Conservation (phyloP, 1,140 invertebrate genomes). For the Drosophila erecta region DNA sequence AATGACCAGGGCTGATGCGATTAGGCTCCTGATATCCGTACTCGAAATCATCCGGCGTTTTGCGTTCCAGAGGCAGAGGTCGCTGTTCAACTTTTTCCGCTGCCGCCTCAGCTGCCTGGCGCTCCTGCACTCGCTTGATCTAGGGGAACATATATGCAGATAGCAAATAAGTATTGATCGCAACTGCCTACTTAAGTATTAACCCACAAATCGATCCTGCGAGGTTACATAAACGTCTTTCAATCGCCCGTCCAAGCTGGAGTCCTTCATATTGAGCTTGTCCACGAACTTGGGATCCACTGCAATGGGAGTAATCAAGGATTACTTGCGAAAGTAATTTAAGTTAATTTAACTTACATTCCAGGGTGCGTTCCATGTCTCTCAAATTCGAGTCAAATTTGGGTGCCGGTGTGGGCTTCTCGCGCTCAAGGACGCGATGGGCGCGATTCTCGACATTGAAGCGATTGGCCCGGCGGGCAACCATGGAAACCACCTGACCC, state of each 20-base stretch:
- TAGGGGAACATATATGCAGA: not conserved
- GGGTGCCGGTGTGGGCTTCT: conserved; percentile 89
- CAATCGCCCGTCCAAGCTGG: conserved; percentile 86
- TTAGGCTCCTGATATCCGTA: conserved; percentile 87
- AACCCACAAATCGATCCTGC: conserved; percentile 84
- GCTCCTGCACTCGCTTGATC: conserved; percentile 64
- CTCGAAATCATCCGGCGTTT: conserved; percentile 83
- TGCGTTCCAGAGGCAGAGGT: conserved; percentile 76
- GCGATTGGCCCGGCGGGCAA: conserved; percentile 85
- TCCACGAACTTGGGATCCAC: conserved; percentile 87
- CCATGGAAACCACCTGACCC: conserved; percentile 86
- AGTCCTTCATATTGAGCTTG: conserved; percentile 87
- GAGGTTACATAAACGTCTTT: conserved; percentile 90
- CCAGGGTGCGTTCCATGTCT: conserved; percentile 87
- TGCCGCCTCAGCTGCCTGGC: conserved; percentile 43
- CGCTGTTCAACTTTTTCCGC: conserved; percentile 22
- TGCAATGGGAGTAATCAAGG: conserved; percentile 66
- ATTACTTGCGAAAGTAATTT: not conserved
- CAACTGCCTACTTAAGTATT: not conserved
- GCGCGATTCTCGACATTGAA: conserved; percentile 91
- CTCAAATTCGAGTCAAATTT: conserved; percentile 86
- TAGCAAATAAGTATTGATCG: not conserved
- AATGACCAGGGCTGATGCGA: conserved; percentile 85
- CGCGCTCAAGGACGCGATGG: conserved; percentile 87
- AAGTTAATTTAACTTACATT: conserved; percentile 84